Conservation (phyloP, 2,113 vertebrate species). For the Lophotis ruficrista region DNA sequence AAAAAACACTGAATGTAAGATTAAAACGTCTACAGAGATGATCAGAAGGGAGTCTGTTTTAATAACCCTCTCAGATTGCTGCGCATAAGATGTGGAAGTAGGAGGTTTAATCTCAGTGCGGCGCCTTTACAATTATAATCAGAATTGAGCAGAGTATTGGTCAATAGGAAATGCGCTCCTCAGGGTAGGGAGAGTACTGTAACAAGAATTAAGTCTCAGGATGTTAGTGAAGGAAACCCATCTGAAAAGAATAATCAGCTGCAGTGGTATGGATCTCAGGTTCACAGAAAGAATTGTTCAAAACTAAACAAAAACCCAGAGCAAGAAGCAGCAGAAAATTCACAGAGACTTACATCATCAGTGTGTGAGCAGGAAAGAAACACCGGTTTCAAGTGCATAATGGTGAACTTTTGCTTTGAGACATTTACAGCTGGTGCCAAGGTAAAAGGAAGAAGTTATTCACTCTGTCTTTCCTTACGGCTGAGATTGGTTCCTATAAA, state of each 20-base stretch:
- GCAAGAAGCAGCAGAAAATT: background rate
- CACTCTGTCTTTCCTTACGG: background rate
- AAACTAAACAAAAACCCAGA: constrained; percentile 12
- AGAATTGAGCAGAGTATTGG: constrained; percentile 65
- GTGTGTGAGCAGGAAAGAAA: background rate
- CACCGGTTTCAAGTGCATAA: background rate
- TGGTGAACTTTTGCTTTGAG: background rate
- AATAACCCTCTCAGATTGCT: constrained; percentile 67
- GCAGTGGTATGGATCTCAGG: background rate
- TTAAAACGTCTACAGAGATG: constrained; percentile 67
- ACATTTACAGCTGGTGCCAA: constrained; percentile 19
- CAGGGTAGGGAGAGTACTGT: constrained; percentile 38
- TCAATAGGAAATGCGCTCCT: constrained; percentile 59
- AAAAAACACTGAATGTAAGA: constrained; percentile 69
- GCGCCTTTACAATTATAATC: constrained; percentile 71
- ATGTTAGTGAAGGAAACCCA: constrained; percentile 30
- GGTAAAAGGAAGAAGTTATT: background rate
- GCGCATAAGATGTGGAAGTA: constrained; percentile 42
- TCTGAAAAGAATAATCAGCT: constrained; percentile 59
- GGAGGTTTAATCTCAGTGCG: constrained; percentile 63
- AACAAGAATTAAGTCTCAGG: constrained; percentile 59
- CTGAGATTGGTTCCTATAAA: constrained; percentile 38
- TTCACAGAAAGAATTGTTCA: background rate
- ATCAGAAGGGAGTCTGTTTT: constrained; percentile 69
- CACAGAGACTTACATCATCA: background rate